Evolutionary conservation across 1,140 invertebrate species (phyloP).

Genomic region (Agrypnia vestita): DNA sequence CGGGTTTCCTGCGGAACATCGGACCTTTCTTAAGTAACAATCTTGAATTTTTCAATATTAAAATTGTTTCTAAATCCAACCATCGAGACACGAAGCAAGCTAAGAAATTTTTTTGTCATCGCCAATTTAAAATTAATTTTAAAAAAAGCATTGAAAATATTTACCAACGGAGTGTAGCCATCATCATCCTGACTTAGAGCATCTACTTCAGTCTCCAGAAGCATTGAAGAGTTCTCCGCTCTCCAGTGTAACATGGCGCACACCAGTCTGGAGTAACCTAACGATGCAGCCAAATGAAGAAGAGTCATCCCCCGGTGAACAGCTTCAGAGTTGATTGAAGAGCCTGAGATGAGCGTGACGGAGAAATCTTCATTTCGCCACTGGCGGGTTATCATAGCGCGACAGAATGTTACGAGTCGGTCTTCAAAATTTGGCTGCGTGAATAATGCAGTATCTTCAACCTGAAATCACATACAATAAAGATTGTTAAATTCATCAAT

Average conservation of each 20-base stretch:
- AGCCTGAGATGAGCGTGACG: not conserved
- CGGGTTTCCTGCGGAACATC: too few species aligned
- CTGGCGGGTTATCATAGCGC: conserved; percentile 76
- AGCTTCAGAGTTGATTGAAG: conserved; percentile 64
- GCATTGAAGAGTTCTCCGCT: conserved; percentile 88
- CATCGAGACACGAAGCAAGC: too few species aligned
- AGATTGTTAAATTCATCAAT: not conserved
- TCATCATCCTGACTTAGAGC: conserved; percentile 90
- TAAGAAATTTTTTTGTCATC: too few species aligned
- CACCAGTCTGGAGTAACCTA: conserved; percentile 88
- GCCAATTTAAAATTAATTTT: too few species aligned
- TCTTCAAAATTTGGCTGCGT: conserved; percentile 86
- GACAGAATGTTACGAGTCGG: conserved; percentile 86
- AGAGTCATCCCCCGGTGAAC: conserved; percentile 84
- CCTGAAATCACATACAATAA: conserved; percentile 65
- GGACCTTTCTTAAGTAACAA: too few species aligned
- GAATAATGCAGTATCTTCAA: conserved; percentile 78
- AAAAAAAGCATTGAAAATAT: too few species aligned
- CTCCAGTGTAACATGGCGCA: conserved; percentile 90
- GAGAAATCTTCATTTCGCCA: conserved; percentile 67
- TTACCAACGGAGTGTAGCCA: conserved; percentile 90
- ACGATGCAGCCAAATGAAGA: conserved; percentile 89
- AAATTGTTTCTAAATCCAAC: too few species aligned
- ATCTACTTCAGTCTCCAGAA: conserved; percentile 93
- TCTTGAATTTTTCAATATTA: too few species aligned